Percentiles rank a stretch among this genome's conserved stretches.
phyloP scores from a whole-genome alignment of 2,888 invertebrate genomes.

The Lacanobia wlatinum region DNA sequence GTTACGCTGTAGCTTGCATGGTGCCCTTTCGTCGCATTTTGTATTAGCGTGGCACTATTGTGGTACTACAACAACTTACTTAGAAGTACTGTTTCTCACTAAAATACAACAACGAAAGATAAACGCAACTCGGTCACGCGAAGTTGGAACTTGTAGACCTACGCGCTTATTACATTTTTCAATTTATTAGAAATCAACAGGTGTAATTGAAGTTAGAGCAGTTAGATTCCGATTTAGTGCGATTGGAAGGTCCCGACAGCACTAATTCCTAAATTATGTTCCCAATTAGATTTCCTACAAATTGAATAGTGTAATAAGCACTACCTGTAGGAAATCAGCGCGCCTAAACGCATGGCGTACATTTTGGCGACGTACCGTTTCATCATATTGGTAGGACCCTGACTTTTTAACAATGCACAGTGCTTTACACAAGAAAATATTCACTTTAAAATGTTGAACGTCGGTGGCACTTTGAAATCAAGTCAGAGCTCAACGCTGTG shows the following conservation, averaged over 20 bases:
- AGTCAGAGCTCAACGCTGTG: not conserved
- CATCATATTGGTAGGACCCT: not conserved
- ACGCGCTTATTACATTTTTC: too few relatives aligned
- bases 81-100: not conserved
- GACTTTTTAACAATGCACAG: not conserved
- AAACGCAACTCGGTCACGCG: too few relatives aligned
- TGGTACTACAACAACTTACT: not conserved
- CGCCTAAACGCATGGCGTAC: not conserved
- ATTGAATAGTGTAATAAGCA: too few relatives aligned
- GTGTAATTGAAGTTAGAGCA: too few relatives aligned
- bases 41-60: not conserved
- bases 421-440: not conserved
- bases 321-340: too few relatives aligned
- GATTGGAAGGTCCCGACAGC: too few relatives aligned
- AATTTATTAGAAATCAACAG: too few relatives aligned
- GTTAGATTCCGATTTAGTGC: too few relatives aligned
- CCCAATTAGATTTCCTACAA: too few relatives aligned
- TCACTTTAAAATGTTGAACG: not conserved
- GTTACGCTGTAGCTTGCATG: conserved; percentile 20
- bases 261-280: too few relatives aligned
- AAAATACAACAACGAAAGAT: not conserved
- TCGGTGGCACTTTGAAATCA: not conserved
- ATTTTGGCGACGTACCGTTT: not conserved
- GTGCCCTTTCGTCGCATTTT: conserved; percentile 3
- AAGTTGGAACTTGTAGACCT: too few relatives aligned